These are phyloP conservation scores for Ametastegia equiseti DNA, from an alignment of 2,888 invertebrate species.

Conservation along the genomic window DNA sequence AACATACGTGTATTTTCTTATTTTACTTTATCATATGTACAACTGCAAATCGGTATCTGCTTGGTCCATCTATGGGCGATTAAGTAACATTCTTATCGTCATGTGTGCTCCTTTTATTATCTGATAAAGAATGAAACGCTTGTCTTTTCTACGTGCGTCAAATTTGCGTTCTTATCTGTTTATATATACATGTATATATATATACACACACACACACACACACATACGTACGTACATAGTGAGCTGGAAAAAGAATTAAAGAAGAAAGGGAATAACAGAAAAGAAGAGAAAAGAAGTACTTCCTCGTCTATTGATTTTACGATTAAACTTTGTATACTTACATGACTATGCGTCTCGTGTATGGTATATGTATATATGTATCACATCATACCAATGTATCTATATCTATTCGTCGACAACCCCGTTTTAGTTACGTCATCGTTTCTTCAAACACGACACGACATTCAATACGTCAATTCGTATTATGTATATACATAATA, in stretches of 20 bases:
- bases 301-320: background rate
- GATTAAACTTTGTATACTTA: background rate
- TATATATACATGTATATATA: too few relatives aligned
- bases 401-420: background rate
- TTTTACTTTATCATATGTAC: background rate
- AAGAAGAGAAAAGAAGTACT: background rate
- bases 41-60: background rate
- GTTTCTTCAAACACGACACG: too few relatives aligned
- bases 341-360: background rate
- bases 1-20: too few relatives aligned
- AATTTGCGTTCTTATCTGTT: background rate
- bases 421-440: too few relatives aligned
- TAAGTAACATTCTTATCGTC: background rate
- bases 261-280: background rate
- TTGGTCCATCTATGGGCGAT: background rate
- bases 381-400: background rate
- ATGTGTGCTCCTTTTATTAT: conserved; percentile 3
- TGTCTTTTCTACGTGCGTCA: background rate
- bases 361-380: background rate
- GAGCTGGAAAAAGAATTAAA: background rate
- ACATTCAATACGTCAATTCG: too few relatives aligned
- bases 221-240: too few relatives aligned
- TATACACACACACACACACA: too few relatives aligned
- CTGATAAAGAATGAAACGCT: background rate
- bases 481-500: too few relatives aligned